phyloP scores from a whole-genome alignment of 1,140 invertebrate species.

The Microplitis mediator region DNA sequence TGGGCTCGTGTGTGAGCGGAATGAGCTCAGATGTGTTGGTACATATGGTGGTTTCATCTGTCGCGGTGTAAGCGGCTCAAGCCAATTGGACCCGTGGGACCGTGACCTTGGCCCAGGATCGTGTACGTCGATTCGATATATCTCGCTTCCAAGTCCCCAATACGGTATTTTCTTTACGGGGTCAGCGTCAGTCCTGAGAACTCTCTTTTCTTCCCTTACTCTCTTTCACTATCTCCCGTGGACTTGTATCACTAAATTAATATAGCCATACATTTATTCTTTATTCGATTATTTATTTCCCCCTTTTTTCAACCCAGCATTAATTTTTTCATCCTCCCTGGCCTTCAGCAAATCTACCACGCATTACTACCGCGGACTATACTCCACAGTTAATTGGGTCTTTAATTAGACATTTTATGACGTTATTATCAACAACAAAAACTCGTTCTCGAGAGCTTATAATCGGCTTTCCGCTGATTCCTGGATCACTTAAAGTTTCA shows the following conservation, averaged over 20 bases:
- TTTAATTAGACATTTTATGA: constrained; percentile 13
- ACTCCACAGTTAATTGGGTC: constrained; percentile 1
- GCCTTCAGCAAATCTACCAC: not conserved
- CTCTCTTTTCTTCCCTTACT: not conserved
- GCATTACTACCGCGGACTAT: not conserved
- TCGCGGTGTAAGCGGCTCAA: constrained; percentile 4
- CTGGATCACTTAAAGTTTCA: constrained; percentile 1
- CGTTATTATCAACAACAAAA: constrained; percentile 1
- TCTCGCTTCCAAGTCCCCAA: not conserved
- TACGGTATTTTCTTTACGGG: constrained; percentile 19
- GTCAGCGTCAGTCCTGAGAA: constrained; percentile 1
- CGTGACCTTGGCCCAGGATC: constrained; percentile 40
- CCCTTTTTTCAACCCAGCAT: no score
- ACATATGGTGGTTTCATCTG: not conserved
- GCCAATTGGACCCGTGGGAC: constrained; percentile 40
- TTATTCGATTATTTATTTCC: no score
- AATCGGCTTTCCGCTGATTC: constrained; percentile 1
- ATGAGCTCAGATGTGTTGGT: not conserved
- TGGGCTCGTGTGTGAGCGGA: not conserved
- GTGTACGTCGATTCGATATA: constrained; percentile 19
- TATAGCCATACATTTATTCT: no score
- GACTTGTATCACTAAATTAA: not conserved
- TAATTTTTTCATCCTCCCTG: not conserved
- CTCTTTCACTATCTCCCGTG: not conserved
- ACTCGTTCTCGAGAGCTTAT: not conserved